Evolutionary conservation across 2,113 vertebrate species (phyloP), one percentile per base, ranked within the genome.

Genomic region (Barbus barbus): DNA sequence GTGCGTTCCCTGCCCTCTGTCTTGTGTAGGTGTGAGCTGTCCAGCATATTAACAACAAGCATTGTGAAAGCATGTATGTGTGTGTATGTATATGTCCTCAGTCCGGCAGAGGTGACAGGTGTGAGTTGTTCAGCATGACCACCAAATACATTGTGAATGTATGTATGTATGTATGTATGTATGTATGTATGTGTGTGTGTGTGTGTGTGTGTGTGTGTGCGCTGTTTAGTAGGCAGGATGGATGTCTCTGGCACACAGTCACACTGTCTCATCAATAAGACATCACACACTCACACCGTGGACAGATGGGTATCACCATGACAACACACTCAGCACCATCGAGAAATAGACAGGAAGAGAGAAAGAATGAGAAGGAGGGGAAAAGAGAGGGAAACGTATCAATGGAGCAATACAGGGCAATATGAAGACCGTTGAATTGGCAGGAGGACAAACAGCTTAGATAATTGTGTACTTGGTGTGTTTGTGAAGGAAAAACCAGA

Each of bases 201-300:
- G 69, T 76, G 56, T 75, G 76, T 69, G 46, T 9, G 9, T 9
- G 9, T n/a, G 69, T 75, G 77, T 69, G 48, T 11, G 11, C 2
- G 53, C 72, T 87, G 84, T 85, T 87, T 89, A 87, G 83, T 82
- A 79, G 65, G 78, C 81, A 76, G 84, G 82, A 88, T 86, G 81
- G 81, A 88, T 88, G 82, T 88, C 72, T 88, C 71, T 86, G 82
- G 87, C 87, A 88, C 86, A 85, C 84, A 88, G 88, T 89, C 84
- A 87, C 88, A 87, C 86, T 87, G 88, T 89, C 88, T 89, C 86
- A 89, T 87, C 88, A 89, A 89, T 89, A 89, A 87, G 86, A 89
- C 88, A 89, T 89, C 88, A 87, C 88, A 89, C 84, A 89, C 81
- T 87, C 84, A 86, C 84, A 84, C 83, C 63, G 73, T 85, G 71